A percentile compares a stretch with the other conserved stretches of the same genome.
Conservation (phyloP, 1,140 invertebrate genomes). For the Drosophila serrata region DNA sequence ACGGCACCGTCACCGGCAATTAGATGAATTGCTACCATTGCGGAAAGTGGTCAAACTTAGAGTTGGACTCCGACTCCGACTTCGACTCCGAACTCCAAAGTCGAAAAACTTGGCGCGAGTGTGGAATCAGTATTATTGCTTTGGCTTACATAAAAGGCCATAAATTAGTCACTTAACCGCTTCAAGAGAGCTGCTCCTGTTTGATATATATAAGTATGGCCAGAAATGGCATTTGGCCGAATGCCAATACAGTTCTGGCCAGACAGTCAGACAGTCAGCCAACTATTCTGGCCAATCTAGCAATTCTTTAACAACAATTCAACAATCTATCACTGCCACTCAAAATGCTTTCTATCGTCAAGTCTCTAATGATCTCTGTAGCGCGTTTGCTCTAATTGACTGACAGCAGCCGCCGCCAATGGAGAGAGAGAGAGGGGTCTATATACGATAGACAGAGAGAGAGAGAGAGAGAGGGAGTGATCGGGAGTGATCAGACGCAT, state of each 20-base stretch:
- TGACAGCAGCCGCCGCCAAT: slow-evolving; percentile 21
- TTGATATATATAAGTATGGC: slow-evolving; percentile 77
- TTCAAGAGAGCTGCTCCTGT: slow-evolving; percentile 54
- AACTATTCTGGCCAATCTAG: slow-evolving; percentile 52
- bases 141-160: slow-evolving; percentile 79
- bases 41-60: slow-evolving; percentile 58
- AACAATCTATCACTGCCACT: slow-evolving; percentile 65
- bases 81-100: slow-evolving; percentile 21
- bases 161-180: slow-evolving; percentile 81
- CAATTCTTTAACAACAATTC: slow-evolving; percentile 61
- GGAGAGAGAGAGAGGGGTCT: slow-evolving; percentile 15
- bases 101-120: slow-evolving; percentile 41
- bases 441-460: slow-evolving; percentile 8
- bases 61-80: slow-evolving; percentile 13
- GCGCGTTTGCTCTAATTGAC: slow-evolving; percentile 56
- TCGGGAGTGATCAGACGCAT: slow-evolving; percentile 23
- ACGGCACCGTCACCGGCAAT: slow-evolving; percentile 65
- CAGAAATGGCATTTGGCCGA: slow-evolving; percentile 71
- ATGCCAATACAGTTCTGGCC: slow-evolving; percentile 59
- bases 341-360: slow-evolving; percentile 60
- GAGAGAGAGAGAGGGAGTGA: slow-evolving; percentile 10
- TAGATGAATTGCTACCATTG: slow-evolving; percentile 73
- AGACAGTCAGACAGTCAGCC: slow-evolving; percentile 1
- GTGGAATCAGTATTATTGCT: slow-evolving; percentile 62
- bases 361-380: slow-evolving; percentile 53